These are phyloP conservation scores for Ambastaia sidthimunki DNA, from an alignment of 2,797 vertebrate species.

Conservation along the genomic window DNA sequence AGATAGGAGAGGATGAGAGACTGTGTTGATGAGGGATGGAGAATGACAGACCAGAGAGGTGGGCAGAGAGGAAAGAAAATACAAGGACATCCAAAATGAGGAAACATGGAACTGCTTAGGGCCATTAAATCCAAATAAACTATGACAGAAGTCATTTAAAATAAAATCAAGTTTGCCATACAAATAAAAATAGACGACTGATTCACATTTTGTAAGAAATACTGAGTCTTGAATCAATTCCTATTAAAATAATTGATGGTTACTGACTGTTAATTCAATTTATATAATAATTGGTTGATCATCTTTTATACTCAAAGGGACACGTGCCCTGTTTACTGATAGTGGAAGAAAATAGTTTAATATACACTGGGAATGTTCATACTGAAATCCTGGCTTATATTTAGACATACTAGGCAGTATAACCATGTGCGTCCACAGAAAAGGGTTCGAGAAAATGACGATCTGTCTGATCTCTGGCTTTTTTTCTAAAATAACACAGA, in stretches of 20 bases:
- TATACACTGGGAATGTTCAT: not conserved
- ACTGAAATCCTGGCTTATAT: constrained; percentile 6
- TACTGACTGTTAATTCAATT: constrained; percentile 26
- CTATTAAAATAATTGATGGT: constrained; percentile 13
- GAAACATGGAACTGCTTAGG: not conserved
- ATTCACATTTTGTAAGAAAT: constrained; percentile 13
- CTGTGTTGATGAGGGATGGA: constrained; percentile 5
- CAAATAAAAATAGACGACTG: not conserved
- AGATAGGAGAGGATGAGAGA: constrained; percentile 41
- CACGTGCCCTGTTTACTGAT: not conserved
- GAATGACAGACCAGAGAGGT: not conserved
- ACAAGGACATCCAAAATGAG: not conserved
- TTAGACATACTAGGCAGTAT: not conserved
- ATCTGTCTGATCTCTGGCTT: not conserved
- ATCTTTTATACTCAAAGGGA: not conserved
- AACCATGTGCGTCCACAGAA: constrained; percentile 1
- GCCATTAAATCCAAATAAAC: not conserved
- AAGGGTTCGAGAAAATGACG: not conserved
- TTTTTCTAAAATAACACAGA: constrained; percentile 24
- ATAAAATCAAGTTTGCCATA: constrained; percentile 8
- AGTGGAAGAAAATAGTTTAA: not conserved
- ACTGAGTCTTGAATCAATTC: not conserved
- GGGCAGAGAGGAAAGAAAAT: constrained; percentile 5
- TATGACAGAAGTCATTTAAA: not conserved
- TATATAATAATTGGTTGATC: constrained; percentile 10